Base-by-base conservation (phyloP, 2,113 vertebrate species). In the Stercorarius parasiticus region DNA sequence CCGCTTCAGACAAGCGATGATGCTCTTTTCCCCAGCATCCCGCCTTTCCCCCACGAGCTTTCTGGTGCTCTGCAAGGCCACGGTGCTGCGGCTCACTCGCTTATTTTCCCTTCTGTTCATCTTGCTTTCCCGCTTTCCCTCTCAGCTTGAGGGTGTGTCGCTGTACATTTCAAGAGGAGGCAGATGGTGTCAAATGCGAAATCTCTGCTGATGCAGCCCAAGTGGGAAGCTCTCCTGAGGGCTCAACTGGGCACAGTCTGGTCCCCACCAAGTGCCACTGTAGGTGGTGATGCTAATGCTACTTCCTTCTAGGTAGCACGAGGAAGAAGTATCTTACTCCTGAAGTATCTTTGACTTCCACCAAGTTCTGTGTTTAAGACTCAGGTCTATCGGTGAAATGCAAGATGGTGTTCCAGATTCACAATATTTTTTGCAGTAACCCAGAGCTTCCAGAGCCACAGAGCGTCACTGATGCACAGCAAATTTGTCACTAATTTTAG, bases 81-180 rank as follows among this genome's bases (percentile, higher is more conserved):
- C 23, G 49, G 34, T 53, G 53, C 13, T 30, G 4, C 0, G 1
- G 15, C 22, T 88, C 14, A 1, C 25, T 59, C 4, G 0, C 42
- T 73, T 10, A 1, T 32, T 87, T 72, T 67, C 19, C 27, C 10
- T 6, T 45, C 40, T 67, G 15, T 7, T 87, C 34, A 50, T 53
- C 32, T 74, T 58, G 36, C 20, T 29, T 61, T 67, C 32, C 32
- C 26, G 40, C 20, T 29, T 61, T 67, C 32, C 32, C 30, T 70
- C 25, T 5, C 55, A 79, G 21, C 62, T 36, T 42, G 36, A 45
- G 76, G 15, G 5, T 25, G 9, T 22, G 27, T 27, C 77, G 49
- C 40, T 70, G 0, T 25, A 7, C 4, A 1, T 66, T 91, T 66
- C 42, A 42, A 47, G 29, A 86, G 29, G 36, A 92, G 80, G 34